Base-by-base conservation (phyloP, 2,113 vertebrate genomes). In the Hypocryptadius cinnamomeus region DNA sequence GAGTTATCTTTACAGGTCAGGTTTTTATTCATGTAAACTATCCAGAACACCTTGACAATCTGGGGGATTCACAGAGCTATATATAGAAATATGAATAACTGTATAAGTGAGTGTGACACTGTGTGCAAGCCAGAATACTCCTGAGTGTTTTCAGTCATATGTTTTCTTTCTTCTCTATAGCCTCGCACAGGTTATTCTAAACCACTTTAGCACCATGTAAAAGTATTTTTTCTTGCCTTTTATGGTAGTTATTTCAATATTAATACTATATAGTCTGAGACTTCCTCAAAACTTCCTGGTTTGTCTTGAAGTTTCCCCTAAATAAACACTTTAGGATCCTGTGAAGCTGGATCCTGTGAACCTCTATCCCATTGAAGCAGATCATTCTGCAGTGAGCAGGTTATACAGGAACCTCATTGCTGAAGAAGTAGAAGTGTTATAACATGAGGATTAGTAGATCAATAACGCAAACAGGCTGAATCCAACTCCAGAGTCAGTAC, bases 81-180 rank as follows among this genome's bases (percentile, higher is more conserved):
- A 90, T 84, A 92, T 85, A 95, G 84, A 60, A 77, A 87, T 59
- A 42, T 87, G 94, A 90, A 35, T 66, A 87, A 92, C 56, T 82
- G 47, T 79, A 47, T 53, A 57, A 61, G 77, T 37, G 50, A 93
- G 77, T 16, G 6, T 89, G 64, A 93, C 2, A 8, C 51, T 69
- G 65, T 54, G 56, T 76, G 76, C 74, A 85, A 89, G 85, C 81
- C 93, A 93, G 79, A 68, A 64, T 91, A 86, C 35, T 95, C 76
- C 51, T 10, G 2, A 47, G 44, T 79, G 87, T 69, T 87, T 94
- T 74, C 60, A 94, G 68, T 61, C 68, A 83, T 44, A 48, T 94
- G 88, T 69, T 92, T 92, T 73, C 68, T 50, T 86, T 71, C 79
- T 68, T 63, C 30, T 11, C n/a, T 56, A 30, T 18, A 47, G 64